Conservation (phyloP, 2,113 vertebrate genomes). For the Atherinomorus stipes region DNA sequence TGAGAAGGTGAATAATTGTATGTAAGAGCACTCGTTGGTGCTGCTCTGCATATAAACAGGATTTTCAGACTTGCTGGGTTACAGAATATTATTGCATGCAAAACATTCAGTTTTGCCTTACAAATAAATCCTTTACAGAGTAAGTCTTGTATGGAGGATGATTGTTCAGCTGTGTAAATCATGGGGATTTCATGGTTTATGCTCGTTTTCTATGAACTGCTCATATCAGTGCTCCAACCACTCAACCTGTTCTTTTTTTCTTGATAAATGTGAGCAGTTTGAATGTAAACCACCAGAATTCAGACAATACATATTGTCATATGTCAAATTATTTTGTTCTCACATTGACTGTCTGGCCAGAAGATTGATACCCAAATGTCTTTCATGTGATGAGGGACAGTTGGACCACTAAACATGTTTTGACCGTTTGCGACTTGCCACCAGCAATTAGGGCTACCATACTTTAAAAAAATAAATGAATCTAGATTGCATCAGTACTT, state of each 20-base stretch:
- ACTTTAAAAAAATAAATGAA: conserved; percentile 34
- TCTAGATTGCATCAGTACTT: conserved; percentile 43
- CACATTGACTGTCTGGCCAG: conserved; percentile 23
- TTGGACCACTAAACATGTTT: conserved; percentile 21
- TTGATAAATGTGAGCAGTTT: conserved; percentile 64
- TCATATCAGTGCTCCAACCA: conserved; percentile 43
- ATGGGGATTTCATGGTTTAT: conserved; percentile 37
- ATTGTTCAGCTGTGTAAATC: conserved; percentile 54
- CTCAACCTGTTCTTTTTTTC: conserved; percentile 23
- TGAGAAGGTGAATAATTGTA: conserved; percentile 7
- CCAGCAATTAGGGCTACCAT: conserved; percentile 65
- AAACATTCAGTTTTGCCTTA: conserved; percentile 8
- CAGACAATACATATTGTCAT: conserved; percentile 18
- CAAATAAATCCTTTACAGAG: conserved; percentile 9
- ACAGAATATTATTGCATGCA: conserved; percentile 9
- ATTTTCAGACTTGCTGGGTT: conserved; percentile 35
- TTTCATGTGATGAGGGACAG: conserved; percentile 24
- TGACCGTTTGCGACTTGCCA: conserved; percentile 59
- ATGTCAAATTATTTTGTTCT: conserved; percentile 14
- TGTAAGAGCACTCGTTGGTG: conserved; percentile 26
- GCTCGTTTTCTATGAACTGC: conserved; percentile 54
- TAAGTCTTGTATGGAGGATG: conserved; percentile 1
- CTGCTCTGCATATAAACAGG: conserved; percentile 20
- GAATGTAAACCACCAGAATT: conserved; percentile 75
- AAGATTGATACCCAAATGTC: conserved; percentile 26